Evolutionary conservation across 2,797 vertebrate species (phyloP).

Genomic region (Eupleurogrammus muticus): DNA sequence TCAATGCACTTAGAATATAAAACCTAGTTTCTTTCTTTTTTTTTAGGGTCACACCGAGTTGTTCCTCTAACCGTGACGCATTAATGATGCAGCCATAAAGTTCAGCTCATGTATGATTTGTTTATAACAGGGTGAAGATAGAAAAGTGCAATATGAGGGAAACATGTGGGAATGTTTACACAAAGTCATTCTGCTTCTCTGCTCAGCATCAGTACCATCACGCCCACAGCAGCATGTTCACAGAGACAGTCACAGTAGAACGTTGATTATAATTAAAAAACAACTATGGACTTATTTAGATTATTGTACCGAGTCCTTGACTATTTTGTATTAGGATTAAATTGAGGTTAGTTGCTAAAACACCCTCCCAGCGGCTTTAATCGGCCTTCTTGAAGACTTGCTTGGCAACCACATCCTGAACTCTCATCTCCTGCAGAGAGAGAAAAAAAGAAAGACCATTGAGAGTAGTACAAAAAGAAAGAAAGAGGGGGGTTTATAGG

Average conservation of each 20-base stretch:
- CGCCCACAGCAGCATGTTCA: slow-evolving; percentile 7
- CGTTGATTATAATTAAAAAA: slow-evolving; percentile 43
- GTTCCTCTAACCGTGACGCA: too few relatives aligned
- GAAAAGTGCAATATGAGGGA: slow-evolving; percentile 54
- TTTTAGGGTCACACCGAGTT: too few relatives aligned
- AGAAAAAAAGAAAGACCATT: background rate
- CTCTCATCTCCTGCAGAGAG: slow-evolving; percentile 89
- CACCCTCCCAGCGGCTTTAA: slow-evolving; percentile 61
- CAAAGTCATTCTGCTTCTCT: slow-evolving; percentile 15
- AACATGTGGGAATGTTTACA: slow-evolving; percentile 50
- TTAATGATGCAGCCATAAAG: slow-evolving; percentile 28
- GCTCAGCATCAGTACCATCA: slow-evolving; percentile 17
- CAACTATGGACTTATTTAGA: slow-evolving; percentile 29
- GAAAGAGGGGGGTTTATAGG: background rate
- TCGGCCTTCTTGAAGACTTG: slow-evolving; percentile 93
- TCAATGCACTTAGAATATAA: too few relatives aligned
- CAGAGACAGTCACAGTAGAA: slow-evolving; percentile 19
- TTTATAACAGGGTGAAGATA: slow-evolving; percentile 47
- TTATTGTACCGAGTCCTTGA: slow-evolving; percentile 5
- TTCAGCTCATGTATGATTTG: slow-evolving; percentile 20
- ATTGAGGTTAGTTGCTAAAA: slow-evolving; percentile 6
- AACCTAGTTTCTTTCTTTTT: too few relatives aligned
- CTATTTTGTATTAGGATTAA: slow-evolving; percentile 26
- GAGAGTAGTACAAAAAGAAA: background rate
- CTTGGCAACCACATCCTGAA: slow-evolving; percentile 85